Conservation (phyloP, 37 sponge, comb jelly and placozoan species). For the Chondrilla cf. caribensis region DNA sequence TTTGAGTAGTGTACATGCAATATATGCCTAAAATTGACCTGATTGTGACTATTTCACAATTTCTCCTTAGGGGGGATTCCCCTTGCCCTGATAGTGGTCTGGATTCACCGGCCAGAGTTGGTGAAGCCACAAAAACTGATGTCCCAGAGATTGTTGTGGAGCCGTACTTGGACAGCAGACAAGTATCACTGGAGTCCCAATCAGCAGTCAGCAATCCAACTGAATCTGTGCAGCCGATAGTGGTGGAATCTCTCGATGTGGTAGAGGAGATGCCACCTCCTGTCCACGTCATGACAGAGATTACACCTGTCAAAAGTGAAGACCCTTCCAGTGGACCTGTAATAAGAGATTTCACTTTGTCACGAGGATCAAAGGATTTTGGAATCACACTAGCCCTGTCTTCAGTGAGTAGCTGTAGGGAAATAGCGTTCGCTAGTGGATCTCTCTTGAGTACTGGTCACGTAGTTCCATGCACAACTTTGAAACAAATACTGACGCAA, state of each 20-base stretch:
- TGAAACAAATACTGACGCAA: too few species aligned
- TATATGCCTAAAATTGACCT: too few species aligned
- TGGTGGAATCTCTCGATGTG: neutral
- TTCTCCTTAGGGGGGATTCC: conserved; percentile 9
- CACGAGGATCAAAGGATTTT: neutral
- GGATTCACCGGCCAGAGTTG: conserved; percentile 18
- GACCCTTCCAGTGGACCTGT: neutral
- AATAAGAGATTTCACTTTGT: neutral
- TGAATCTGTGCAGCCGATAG: neutral
- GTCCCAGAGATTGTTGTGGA: neutral
- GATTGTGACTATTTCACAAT: too few species aligned
- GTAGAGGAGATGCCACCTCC: conserved; percentile 13
- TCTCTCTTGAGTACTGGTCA: too few species aligned
- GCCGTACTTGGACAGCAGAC: neutral
- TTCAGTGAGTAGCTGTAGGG: conserved; percentile 8
- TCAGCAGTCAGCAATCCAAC: neutral
- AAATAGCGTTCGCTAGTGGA: too few species aligned
- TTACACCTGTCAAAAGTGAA: neutral
- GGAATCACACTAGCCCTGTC: neutral
- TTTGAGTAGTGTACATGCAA: too few species aligned
- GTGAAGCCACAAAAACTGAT: neutral
- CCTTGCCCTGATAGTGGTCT: conserved; percentile 17
- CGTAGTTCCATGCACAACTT: too few species aligned
- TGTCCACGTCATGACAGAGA: neutral
- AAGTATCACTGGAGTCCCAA: neutral